Conservation (phyloP, 2,888 invertebrate genomes). For the Synanthedon andrenaeformis region DNA sequence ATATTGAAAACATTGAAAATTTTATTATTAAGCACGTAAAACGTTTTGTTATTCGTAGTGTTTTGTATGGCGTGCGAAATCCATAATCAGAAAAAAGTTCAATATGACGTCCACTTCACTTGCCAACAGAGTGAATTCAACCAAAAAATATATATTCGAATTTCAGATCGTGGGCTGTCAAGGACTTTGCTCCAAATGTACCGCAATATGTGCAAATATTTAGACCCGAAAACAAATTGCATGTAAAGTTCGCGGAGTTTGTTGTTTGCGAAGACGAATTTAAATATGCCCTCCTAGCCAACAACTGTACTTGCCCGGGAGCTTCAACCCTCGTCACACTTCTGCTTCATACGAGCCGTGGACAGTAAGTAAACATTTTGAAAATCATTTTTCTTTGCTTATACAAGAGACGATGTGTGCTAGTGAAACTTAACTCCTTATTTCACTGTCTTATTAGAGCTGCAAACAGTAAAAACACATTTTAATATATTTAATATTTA, state of each 20-base stretch:
- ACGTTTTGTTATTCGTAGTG: no score
- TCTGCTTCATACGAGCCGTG: slow-evolving; percentile 94
- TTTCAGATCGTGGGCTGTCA: slow-evolving; percentile 94
- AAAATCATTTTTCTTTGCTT: background rate
- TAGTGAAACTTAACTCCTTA: no score
- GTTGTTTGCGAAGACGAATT: slow-evolving; percentile 99
- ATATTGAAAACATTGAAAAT: no score
- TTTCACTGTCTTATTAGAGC: background rate
- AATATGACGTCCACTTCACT: no score
- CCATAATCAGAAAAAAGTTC: no score
- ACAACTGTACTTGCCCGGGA: slow-evolving; percentile 98
- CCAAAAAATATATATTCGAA: background rate
- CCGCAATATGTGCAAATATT: slow-evolving; percentile 99
- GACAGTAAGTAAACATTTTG: slow-evolving; percentile 82
- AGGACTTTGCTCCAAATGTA: slow-evolving; percentile 96
- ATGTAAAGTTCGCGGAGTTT: slow-evolving; percentile 98
- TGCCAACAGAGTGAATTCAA: no score
- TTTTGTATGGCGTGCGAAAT: no score
- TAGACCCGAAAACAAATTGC: slow-evolving; percentile 97
- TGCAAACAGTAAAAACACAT: no score
- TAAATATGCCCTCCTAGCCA: slow-evolving; percentile 96
- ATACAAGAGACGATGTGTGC: background rate
- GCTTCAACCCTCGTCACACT: slow-evolving; percentile 97
- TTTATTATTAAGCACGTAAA: no score
- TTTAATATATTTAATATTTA: no score